Conservation (phyloP, 2,113 vertebrate species). For the Choloepus hoffmanni region DNA sequence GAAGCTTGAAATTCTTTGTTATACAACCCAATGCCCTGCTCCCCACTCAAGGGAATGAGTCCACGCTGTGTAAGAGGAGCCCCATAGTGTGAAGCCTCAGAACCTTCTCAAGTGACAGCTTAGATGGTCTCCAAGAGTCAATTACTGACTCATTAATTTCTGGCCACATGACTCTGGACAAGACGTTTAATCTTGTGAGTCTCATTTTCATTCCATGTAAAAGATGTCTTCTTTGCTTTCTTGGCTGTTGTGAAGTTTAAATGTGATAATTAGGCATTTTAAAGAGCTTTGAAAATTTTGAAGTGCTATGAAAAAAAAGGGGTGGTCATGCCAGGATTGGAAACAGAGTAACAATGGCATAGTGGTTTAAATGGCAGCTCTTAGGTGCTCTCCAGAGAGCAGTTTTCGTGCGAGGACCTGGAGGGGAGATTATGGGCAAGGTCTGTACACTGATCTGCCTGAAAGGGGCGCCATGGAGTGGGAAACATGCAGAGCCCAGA, state of each 20-base stretch:
- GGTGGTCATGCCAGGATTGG: too few species aligned
- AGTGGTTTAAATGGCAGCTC: background rate
- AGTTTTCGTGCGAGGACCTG: background rate
- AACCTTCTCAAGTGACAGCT: background rate
- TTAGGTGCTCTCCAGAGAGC: background rate
- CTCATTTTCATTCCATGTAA: background rate
- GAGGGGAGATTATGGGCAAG: too few species aligned
- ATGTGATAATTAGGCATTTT: background rate
- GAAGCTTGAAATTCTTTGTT: background rate
- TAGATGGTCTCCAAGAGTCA: background rate
- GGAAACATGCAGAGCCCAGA: fast-evolving
- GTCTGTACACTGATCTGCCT: background rate
- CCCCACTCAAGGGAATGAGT: background rate
- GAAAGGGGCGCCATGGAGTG: background rate
- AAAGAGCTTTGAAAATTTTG: background rate
- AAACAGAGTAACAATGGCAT: background rate
- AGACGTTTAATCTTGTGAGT: background rate
- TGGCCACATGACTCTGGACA: background rate
- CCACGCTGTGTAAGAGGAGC: fast-evolving
- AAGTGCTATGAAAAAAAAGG: background rate
- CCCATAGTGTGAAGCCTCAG: background rate
- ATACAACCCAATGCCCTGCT: too few species aligned
- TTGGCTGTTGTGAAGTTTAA: background rate
- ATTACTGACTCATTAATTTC: background rate
- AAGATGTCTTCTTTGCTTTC: background rate